Percentiles rank a stretch among this genome's conserved stretches.
phyloP scores from a whole-genome alignment of 2,797 vertebrate species.

The Tragopan temminckii region DNA sequence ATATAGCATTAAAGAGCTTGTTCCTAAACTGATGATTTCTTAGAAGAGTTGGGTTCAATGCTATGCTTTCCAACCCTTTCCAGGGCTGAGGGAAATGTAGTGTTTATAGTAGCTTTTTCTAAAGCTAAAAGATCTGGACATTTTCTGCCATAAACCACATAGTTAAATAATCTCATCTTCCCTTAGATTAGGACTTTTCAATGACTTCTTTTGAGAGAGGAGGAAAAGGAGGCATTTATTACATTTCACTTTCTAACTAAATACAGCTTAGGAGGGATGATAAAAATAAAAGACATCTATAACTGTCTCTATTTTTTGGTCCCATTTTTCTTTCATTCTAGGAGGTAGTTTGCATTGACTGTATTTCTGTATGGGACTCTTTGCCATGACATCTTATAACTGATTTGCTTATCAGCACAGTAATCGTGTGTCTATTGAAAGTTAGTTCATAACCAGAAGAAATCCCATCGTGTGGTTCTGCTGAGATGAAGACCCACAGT shows the following conservation, averaged over 20 bases:
- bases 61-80: neutral
- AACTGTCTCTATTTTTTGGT: neutral
- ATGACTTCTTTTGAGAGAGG: neutral
- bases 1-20: conserved; percentile 25
- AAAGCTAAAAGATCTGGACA: neutral
- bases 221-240: neutral
- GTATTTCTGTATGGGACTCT: neutral
- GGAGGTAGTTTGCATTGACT: neutral
- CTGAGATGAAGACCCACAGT: neutral
- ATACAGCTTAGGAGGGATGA: neutral
- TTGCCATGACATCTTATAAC: neutral
- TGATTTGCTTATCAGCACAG: neutral
- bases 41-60: neutral
- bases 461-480: neutral
- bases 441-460: neutral
- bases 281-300: neutral
- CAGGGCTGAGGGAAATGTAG: neutral
- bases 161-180: neutral
- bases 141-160: neutral
- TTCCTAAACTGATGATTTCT: conserved; percentile 42
- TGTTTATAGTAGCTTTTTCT: neutral
- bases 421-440: neutral
- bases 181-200: neutral
- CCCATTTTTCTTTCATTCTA: neutral
- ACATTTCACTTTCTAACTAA: neutral